Percentiles rank a stretch among this genome's conserved stretches.
Evolutionary conservation across 2,888 invertebrate species (phyloP).

Genomic region (Homarus gammarus): DNA sequence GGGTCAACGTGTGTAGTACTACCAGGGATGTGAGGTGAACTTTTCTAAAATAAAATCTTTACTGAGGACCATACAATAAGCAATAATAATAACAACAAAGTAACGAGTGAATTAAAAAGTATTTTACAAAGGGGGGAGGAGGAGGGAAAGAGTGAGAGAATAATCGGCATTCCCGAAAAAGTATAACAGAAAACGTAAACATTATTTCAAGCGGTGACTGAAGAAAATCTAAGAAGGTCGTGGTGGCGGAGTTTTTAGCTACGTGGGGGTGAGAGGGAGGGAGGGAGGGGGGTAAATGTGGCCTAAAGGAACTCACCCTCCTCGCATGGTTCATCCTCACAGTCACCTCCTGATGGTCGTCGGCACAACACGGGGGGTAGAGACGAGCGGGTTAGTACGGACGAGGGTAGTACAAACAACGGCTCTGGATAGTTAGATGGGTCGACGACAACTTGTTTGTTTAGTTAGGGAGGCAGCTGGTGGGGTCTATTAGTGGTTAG

Average conservation of each 20-base stretch:
- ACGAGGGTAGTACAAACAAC: slow-evolving; percentile 27
- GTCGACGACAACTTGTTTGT: neutral
- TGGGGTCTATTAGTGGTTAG: slow-evolving; percentile 21
- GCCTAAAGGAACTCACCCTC: slow-evolving; percentile 36
- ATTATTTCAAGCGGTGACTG: slow-evolving; percentile 32
- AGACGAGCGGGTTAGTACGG: slow-evolving; percentile 45
- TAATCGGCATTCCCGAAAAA: neutral
- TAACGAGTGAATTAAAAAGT: too few species aligned
- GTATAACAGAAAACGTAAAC: slow-evolving; percentile 1
- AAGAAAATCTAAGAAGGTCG: slow-evolving; percentile 7
- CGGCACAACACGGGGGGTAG: slow-evolving; percentile 34
- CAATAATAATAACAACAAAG: too few species aligned
- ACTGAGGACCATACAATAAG: too few species aligned
- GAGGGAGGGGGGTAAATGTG: neutral
- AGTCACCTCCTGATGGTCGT: slow-evolving; percentile 50
- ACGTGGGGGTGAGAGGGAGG: neutral
- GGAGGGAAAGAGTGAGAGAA: too few species aligned
- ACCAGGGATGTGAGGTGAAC: too few species aligned
- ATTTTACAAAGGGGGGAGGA: neutral
- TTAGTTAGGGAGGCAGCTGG: neutral
- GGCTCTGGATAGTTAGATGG: slow-evolving; percentile 11
- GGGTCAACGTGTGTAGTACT: too few species aligned
- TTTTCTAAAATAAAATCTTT: too few species aligned
- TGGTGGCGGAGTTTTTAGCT: neutral
- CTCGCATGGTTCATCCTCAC: slow-evolving; percentile 52